phyloP scores from a whole-genome alignment of 2,797 vertebrate genomes.

The Agapornis canus region DNA sequence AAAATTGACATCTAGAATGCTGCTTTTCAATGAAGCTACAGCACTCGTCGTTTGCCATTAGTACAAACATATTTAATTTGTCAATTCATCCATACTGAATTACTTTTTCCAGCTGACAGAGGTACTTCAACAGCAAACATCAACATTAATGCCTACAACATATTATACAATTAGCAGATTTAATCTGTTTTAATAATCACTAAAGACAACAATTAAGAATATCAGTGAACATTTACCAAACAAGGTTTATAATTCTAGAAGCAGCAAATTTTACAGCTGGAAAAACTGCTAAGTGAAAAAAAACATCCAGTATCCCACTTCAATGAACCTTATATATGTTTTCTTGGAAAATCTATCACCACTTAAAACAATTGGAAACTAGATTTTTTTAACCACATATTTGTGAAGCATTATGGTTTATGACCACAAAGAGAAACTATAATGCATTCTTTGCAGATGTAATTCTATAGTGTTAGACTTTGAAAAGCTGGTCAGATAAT shows the following conservation, averaged over 20 bases:
- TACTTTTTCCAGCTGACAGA: neutral
- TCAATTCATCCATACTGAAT: slow-evolving; percentile 14
- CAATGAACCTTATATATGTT: neutral
- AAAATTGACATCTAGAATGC: neutral
- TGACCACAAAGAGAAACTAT: neutral
- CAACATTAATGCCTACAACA: neutral
- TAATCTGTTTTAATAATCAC: slow-evolving; percentile 12
- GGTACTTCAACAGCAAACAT: neutral
- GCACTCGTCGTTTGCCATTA: neutral
- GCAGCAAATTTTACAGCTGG: neutral
- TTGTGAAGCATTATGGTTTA: neutral
- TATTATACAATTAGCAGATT: neutral
- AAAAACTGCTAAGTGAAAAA: neutral
- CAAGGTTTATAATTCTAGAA: neutral
- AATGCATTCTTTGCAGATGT: neutral
- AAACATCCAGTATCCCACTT: neutral
- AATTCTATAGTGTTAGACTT: neutral
- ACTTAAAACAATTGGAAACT: neutral
- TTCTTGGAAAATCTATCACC: neutral
- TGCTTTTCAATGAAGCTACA: neutral
- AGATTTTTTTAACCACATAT: neutral
- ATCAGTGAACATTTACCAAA: neutral
- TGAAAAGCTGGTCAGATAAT: neutral
- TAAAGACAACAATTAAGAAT: slow-evolving; percentile 17
- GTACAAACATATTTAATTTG: neutral